Conservation (phyloP, 2,888 invertebrate genomes). For the Punctoribates punctum region DNA sequence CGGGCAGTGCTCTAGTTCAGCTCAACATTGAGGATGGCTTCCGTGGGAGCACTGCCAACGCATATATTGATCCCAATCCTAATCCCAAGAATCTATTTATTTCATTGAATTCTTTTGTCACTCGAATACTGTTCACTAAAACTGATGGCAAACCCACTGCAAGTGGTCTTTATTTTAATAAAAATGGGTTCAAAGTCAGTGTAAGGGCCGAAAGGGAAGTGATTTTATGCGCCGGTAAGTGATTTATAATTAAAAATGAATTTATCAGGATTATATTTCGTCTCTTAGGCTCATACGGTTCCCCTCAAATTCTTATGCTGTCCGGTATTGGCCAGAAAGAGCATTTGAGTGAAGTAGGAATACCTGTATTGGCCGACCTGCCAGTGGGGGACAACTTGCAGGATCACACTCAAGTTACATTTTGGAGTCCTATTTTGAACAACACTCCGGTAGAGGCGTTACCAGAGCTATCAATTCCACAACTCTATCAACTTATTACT, state of each 20-base stretch:
- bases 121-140: not conserved
- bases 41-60: not conserved
- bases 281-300: not conserved
- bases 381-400: not conserved
- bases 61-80: slow-evolving; percentile 13
- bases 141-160: not conserved
- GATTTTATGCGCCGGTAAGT: slow-evolving; percentile 3
- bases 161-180: not conserved
- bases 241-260: not conserved
- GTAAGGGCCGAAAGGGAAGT: not conserved
- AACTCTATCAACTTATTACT: not conserved
- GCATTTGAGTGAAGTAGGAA: not conserved
- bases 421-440: not conserved
- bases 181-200: not conserved
- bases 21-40: not conserved
- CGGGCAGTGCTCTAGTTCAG: not conserved
- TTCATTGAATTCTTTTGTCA: not conserved
- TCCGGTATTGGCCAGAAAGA: not conserved
- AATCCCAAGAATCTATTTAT: not conserved
- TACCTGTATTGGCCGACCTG: not conserved
- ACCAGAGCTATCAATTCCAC: not conserved
- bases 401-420: not conserved
- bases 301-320: not conserved
- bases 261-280: not conserved
- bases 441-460: not conserved